phyloP scores from a whole-genome alignment of 2,113 vertebrate species.

The Ictalurus furcatus region DNA sequence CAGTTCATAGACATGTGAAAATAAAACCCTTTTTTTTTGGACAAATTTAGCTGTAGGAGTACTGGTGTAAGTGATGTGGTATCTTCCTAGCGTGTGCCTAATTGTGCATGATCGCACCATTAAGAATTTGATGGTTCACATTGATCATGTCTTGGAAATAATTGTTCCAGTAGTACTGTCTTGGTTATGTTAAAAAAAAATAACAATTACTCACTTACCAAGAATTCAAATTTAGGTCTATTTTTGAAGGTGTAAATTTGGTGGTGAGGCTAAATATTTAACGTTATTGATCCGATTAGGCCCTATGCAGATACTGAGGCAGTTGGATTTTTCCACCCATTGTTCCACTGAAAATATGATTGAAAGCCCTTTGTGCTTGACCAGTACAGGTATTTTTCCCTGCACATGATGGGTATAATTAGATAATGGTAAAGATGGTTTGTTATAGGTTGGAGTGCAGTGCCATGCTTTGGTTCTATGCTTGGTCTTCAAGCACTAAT shows the following conservation, averaged over 20 bases:
- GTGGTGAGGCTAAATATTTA: background rate
- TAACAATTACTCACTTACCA: background rate
- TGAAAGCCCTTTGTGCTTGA: background rate
- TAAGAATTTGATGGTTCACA: constrained; percentile 23
- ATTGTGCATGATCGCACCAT: constrained; percentile 45
- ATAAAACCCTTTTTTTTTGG: background rate
- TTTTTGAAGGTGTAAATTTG: background rate
- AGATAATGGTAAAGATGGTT: constrained; percentile 1
- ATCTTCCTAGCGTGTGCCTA: constrained; percentile 29
- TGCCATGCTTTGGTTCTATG: constrained; percentile 15
- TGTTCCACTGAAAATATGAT: background rate
- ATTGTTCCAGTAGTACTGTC: constrained; percentile 7
- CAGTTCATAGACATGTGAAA: background rate
- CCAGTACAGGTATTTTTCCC: background rate
- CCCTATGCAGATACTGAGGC: background rate
- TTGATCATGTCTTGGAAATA: constrained; percentile 29
- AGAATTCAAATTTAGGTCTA: background rate
- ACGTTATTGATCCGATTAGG: background rate
- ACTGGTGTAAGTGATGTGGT: constrained; percentile 30
- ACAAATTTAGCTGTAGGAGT: constrained; percentile 32
- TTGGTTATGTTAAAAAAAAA: background rate
- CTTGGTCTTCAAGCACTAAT: constrained; percentile 20
- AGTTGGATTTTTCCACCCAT: background rate
- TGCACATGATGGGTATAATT: background rate
- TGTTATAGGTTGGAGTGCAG: background rate